These are phyloP conservation scores for Morus bassanus DNA, from an alignment of 2,797 vertebrate genomes.

Conservation along the genomic window DNA sequence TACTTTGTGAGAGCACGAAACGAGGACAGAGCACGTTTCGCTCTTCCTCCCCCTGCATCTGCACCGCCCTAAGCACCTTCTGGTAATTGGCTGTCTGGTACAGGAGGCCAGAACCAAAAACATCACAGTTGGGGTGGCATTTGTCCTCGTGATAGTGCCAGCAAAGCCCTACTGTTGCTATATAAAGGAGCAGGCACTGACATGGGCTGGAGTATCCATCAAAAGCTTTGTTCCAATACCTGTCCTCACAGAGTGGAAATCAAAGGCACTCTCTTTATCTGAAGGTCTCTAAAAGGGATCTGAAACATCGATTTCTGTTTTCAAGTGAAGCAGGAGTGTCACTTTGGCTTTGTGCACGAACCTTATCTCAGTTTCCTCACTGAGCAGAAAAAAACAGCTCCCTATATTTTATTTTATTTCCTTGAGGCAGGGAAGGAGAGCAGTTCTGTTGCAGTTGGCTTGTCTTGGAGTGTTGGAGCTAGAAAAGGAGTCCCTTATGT, in stretches of 20 bases:
- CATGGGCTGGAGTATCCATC: not conserved
- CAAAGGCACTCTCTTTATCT: not conserved
- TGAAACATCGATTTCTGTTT: not conserved
- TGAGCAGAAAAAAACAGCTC: not conserved
- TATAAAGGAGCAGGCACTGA: not conserved
- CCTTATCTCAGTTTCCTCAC: not conserved
- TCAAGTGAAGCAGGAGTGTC: not conserved
- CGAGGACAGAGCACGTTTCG: accelerated
- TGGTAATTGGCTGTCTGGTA: not conserved
- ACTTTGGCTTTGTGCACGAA: not conserved
- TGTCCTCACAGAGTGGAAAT: not conserved
- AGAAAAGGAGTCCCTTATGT: not conserved
- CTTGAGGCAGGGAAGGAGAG: not conserved
- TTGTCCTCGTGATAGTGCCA: not conserved
- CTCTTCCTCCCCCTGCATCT: not conserved
- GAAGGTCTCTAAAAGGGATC: not conserved
- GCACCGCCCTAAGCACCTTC: not conserved
- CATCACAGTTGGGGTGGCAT: accelerated
- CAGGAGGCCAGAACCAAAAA: not conserved
- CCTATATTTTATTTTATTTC: not conserved
- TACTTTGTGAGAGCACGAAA: not conserved
- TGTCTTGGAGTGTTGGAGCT: not conserved
- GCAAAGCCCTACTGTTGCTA: not conserved
- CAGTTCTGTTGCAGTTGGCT: not conserved
- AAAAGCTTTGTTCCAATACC: not conserved